Evolutionary conservation across 2,113 vertebrate genomes (phyloP), one percentile per base, ranked within the genome.

Genomic region (Bolborhynchus lineola): DNA sequence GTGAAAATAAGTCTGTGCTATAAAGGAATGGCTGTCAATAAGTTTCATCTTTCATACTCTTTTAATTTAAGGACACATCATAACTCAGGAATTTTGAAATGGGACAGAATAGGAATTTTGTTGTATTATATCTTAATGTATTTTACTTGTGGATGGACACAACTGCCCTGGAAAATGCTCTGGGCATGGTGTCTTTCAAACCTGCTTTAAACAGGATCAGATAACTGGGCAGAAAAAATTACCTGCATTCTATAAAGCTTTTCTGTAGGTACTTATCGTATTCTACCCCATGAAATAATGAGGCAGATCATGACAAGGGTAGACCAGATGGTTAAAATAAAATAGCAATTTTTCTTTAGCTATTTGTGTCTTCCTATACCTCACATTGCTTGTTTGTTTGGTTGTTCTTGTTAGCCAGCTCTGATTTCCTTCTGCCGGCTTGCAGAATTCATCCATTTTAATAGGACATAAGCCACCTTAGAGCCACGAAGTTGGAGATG

Each of bases 401-500:
- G 5, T 28, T 81, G 82, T 83, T 89, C 25, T 28, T 76, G 41
- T 74, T 92, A 80, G 7, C 46, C 39, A 84, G 2, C 50, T 74
- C 49, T 81, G 42, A 86, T 96, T 91, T 93, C 52, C 42, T 50
- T 41, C 35, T 78, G 39, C 5, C 7, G 70, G 28, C 26, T 86
- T 71, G 50, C 42, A 86, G 72, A 75, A 94, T 78, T 52, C 57
- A 89, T 91, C 76, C 24, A 16, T 92, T 89, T 93, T 79, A 76
- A 64, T 3, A 2, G 50, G 11, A 85, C 69, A 62, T 62, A 84
- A 93, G 16, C 35, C 65, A 92, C 91, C 62, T 62, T 92, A 76
- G 74, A 96, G 93, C 83, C 74, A 72, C 79, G 21, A 90, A 90
- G 75, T 52, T 72, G 85, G 90, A 94, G 76, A 94, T 50, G 59